A percentile compares a stretch with the other conserved stretches of the same genome.
phyloP scores from a whole-genome alignment of 2,113 vertebrate species.

The Albula goreensis region DNA sequence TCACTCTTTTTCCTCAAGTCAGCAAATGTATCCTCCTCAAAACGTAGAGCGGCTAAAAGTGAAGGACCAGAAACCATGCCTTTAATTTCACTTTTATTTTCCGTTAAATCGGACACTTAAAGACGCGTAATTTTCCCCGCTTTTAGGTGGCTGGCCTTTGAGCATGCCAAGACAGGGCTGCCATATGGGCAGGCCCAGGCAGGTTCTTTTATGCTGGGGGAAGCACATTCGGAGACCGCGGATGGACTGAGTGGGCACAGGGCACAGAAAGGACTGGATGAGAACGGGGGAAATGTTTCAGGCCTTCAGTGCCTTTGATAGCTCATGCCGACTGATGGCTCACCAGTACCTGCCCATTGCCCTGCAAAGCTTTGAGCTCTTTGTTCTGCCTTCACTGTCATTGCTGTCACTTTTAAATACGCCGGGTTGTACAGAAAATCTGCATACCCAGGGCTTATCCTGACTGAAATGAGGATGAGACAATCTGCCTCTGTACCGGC shows the following conservation, averaged over 20 bases:
- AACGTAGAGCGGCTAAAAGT: background rate
- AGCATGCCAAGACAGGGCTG: slow-evolving; percentile 22
- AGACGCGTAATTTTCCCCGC: slow-evolving; percentile 1
- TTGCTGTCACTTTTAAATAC: background rate
- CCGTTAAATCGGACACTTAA: slow-evolving; percentile 29
- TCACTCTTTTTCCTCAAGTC: slow-evolving; percentile 68
- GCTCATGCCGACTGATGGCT: background rate
- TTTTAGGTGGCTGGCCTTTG: slow-evolving; percentile 36
- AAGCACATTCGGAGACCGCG: slow-evolving; percentile 7
- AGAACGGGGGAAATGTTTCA: background rate
- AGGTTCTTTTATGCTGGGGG: slow-evolving; percentile 13
- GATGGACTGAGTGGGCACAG: background rate
- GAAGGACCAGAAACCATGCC: slow-evolving; percentile 32
- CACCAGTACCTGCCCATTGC: too few relatives aligned
- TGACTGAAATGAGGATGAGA: background rate
- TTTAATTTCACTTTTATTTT: slow-evolving; percentile 33
- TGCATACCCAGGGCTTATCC: background rate
- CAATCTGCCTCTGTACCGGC: background rate
- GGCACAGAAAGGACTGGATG: background rate
- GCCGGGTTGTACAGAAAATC: background rate
- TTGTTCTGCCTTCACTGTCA: background rate
- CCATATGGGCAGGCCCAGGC: slow-evolving; percentile 17
- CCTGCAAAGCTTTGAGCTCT: too few relatives aligned
- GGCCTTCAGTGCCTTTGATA: background rate
- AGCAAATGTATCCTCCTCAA: slow-evolving; percentile 55